phyloP scores from a whole-genome alignment of 2,113 vertebrate species.

The Uria aalge region DNA sequence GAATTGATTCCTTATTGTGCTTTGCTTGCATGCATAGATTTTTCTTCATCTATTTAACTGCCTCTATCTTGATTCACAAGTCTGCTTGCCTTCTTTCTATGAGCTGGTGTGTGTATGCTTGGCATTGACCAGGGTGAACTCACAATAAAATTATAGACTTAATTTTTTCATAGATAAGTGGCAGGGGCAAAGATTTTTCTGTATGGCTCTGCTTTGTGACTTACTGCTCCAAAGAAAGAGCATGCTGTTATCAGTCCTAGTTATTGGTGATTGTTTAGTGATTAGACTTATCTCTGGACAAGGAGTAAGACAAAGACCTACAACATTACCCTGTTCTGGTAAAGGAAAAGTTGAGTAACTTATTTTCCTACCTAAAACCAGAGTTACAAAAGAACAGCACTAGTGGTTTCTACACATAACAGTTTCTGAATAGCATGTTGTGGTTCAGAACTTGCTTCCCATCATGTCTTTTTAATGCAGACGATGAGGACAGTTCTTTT shows the following conservation, averaged over 20 bases:
- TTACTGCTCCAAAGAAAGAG: background rate
- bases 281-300: background rate
- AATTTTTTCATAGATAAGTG: background rate
- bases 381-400: background rate
- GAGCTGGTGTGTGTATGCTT: background rate
- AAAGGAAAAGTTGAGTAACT: background rate
- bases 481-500: background rate
- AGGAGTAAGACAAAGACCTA: background rate
- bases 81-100: background rate
- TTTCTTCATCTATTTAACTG: background rate
- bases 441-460: background rate
- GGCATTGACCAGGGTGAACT: background rate
- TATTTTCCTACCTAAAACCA: background rate
- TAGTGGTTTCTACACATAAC: background rate
- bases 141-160: background rate
- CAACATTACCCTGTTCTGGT: background rate
- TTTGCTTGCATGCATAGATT: background rate
- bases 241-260: background rate
- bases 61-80: background rate
- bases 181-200: background rate
- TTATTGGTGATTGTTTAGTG: background rate
- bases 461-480: background rate
- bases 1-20: background rate
- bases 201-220: background rate
- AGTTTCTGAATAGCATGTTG: background rate